phyloP scores from a whole-genome alignment of 2,797 vertebrate genomes.

The Pelochelys cantorii region DNA sequence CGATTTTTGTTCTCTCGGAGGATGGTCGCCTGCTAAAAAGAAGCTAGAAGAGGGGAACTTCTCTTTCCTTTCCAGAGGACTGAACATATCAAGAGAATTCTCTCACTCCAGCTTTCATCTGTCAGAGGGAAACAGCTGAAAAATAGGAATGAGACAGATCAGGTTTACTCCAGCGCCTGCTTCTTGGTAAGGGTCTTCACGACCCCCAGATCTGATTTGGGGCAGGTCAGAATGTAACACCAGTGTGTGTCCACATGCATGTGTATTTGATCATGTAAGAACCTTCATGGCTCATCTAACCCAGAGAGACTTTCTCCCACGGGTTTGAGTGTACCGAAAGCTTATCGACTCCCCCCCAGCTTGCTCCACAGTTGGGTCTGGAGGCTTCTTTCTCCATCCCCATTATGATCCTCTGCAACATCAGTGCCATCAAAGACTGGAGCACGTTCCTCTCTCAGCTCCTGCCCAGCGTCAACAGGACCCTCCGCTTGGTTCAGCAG shows the following conservation, averaged over 20 bases:
- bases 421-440: slow-evolving; percentile 91
- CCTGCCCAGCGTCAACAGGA: slow-evolving; percentile 88
- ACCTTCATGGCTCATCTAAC: slow-evolving; percentile 29
- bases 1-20: neutral
- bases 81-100: slow-evolving; percentile 51
- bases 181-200: slow-evolving; percentile 64
- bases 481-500: slow-evolving; percentile 83
- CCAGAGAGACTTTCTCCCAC: slow-evolving; percentile 38
- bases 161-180: slow-evolving; percentile 28
- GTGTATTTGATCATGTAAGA: slow-evolving; percentile 49
- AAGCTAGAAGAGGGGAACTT: slow-evolving; percentile 42
- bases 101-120: neutral
- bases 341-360: neutral
- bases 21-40: neutral
- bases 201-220: neutral
- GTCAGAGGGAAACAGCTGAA: slow-evolving; percentile 7
- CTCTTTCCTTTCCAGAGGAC: slow-evolving; percentile 65
- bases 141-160: slow-evolving; percentile 37
- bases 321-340: slow-evolving; percentile 6
- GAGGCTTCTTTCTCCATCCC: slow-evolving; percentile 39
- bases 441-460: slow-evolving; percentile 89
- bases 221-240: neutral
- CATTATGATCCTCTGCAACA: slow-evolving; percentile 90
- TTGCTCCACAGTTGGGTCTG: slow-evolving; percentile 11
- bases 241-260: neutral